These are phyloP conservation scores for Harpalus rubripes DNA, from an alignment of 2,888 invertebrate species.

Conservation along the genomic window DNA sequence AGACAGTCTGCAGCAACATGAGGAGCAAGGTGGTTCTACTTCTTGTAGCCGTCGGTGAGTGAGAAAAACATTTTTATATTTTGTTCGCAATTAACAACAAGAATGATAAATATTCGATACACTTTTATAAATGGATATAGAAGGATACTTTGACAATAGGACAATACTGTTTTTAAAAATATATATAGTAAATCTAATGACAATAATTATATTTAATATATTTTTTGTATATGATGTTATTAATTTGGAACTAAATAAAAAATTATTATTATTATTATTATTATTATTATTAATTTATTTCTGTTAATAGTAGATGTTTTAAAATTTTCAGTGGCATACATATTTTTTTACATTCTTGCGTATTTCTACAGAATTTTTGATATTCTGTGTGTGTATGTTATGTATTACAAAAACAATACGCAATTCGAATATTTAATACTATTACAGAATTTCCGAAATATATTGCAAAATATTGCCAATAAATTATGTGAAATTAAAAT, in stretches of 20 bases:
- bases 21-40: constrained; percentile 30
- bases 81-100: neutral
- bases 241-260: too few relatives aligned
- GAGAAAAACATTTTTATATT: neutral
- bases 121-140: too few relatives aligned
- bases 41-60: constrained; percentile 57
- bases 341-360: neutral
- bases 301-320: too few relatives aligned
- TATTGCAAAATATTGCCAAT: constrained; percentile 37
- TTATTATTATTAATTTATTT: too few relatives aligned
- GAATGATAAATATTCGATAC: neutral
- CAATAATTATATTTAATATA: too few relatives aligned
- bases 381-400: neutral
- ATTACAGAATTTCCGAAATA: neutral
- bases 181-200: too few relatives aligned
- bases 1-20: constrained; percentile 55
- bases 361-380: neutral
- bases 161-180: too few relatives aligned
- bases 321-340: too few relatives aligned
- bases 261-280: too few relatives aligned
- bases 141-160: too few relatives aligned
- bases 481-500: constrained; percentile 26
- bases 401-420: neutral
- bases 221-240: too few relatives aligned
- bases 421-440: neutral